These are phyloP conservation scores for Lithosia quadra DNA, from an alignment of 2,888 invertebrate genomes.

Conservation along the genomic window DNA sequence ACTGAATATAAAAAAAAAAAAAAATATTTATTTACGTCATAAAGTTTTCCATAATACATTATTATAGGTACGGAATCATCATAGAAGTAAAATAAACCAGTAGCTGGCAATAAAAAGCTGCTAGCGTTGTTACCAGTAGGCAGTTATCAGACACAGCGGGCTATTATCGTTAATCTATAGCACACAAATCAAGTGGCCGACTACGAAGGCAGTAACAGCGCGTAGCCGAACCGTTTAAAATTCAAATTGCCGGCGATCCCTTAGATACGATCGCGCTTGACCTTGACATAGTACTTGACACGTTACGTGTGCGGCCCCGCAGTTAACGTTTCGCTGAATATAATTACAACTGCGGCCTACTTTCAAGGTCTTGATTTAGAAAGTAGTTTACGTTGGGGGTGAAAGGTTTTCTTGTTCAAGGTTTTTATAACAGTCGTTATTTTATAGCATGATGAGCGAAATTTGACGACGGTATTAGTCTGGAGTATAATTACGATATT, in stretches of 20 bases:
- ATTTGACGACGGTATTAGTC: neutral
- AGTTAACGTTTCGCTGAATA: conserved; percentile 23
- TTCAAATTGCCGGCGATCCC: conserved; percentile 22
- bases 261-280: conserved; percentile 21
- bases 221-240: conserved; percentile 18
- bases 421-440: neutral
- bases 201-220: neutral
- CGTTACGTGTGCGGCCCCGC: conserved; percentile 18
- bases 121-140: neutral
- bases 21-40: too few species aligned
- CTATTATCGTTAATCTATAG: neutral
- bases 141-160: neutral
- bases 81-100: neutral
- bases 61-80: too few species aligned
- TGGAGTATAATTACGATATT: neutral
- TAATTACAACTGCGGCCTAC: conserved; percentile 19
- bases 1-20: too few species aligned
- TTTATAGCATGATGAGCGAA: neutral
- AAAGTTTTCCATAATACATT: too few species aligned
- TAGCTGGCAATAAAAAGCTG: neutral
- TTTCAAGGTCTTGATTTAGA: conserved; percentile 26
- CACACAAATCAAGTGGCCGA: neutral
- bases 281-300: conserved; percentile 27
- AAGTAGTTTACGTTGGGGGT: conserved; percentile 14
- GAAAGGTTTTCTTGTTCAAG: conserved; percentile 5